phyloP scores from a whole-genome alignment of 2,113 vertebrate species.

The Diadophis punctatus region DNA sequence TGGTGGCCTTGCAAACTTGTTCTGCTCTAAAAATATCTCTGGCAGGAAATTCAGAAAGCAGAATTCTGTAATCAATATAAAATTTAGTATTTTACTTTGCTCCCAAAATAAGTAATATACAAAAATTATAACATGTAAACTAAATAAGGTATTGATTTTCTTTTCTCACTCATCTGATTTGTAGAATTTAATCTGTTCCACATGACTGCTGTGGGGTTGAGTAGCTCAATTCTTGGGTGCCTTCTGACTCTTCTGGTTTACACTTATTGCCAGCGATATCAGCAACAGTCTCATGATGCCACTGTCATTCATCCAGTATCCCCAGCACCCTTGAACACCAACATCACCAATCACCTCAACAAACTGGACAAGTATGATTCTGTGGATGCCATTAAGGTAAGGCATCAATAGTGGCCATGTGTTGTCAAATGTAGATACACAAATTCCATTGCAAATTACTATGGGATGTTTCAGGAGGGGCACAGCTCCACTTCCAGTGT shows the following conservation, averaged over 20 bases:
- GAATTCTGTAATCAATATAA: not conserved
- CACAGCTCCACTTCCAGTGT: not conserved
- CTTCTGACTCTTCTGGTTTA: slow-evolving; percentile 92
- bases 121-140: not conserved
- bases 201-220: slow-evolving; percentile 93
- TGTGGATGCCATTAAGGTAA: slow-evolving; percentile 96
- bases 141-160: not conserved
- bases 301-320: slow-evolving; percentile 96
- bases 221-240: slow-evolving; percentile 94
- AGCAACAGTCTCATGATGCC: slow-evolving; percentile 93
- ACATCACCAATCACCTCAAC: slow-evolving; percentile 98
- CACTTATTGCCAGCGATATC: slow-evolving; percentile 93
- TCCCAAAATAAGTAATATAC: not conserved
- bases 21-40: not conserved
- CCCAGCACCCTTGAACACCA: slow-evolving; percentile 91
- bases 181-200: slow-evolving; percentile 97
- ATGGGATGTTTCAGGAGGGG: not conserved
- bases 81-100: not conserved
- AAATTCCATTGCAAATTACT: not conserved
- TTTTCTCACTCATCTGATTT: not conserved
- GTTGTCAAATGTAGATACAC: not conserved
- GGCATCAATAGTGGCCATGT: not conserved
- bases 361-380: slow-evolving; percentile 97
- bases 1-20: not conserved
- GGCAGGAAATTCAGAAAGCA: not conserved